A percentile compares a stretch with the other conserved stretches of the same genome.
These are phyloP conservation scores for Protonemura montana DNA, from an alignment of 2,888 invertebrate genomes.

Conservation along the genomic window DNA sequence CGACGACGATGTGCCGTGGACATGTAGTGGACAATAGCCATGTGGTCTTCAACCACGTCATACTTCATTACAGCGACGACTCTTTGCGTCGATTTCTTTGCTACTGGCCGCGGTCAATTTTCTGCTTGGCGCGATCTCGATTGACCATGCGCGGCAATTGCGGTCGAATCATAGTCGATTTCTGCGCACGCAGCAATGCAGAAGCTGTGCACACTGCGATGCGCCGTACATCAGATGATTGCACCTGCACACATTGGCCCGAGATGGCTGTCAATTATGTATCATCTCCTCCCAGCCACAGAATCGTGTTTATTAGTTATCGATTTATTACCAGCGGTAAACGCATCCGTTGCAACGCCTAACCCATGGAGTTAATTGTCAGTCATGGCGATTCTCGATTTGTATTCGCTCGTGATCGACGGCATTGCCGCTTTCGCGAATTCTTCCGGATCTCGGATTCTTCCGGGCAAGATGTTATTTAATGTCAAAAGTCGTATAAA, in stretches of 20 bases:
- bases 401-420: neutral
- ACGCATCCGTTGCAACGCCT: neutral
- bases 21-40: neutral
- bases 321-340: neutral
- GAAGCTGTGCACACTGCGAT: neutral
- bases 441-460: neutral
- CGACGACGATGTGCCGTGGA: neutral
- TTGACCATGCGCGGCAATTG: constrained; percentile 21
- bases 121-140: constrained; percentile 25
- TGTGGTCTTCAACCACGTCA: neutral
- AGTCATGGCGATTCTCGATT: neutral
- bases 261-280: constrained; percentile 15
- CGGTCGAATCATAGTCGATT: neutral
- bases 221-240: neutral
- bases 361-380: neutral
- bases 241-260: neutral
- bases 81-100: neutral
- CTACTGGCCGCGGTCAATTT: neutral
- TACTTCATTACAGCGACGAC: constrained; percentile 15
- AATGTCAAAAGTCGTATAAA: neutral
- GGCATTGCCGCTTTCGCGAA: no score
- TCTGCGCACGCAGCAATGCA: neutral
- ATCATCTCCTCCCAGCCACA: neutral
- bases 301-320: constrained; percentile 24
- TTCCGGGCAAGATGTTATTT: neutral